A percentile compares a stretch with the other conserved stretches of the same genome.
Evolutionary conservation across 2,888 invertebrate species (phyloP).

Genomic region (Eupithecia insigniata): DNA sequence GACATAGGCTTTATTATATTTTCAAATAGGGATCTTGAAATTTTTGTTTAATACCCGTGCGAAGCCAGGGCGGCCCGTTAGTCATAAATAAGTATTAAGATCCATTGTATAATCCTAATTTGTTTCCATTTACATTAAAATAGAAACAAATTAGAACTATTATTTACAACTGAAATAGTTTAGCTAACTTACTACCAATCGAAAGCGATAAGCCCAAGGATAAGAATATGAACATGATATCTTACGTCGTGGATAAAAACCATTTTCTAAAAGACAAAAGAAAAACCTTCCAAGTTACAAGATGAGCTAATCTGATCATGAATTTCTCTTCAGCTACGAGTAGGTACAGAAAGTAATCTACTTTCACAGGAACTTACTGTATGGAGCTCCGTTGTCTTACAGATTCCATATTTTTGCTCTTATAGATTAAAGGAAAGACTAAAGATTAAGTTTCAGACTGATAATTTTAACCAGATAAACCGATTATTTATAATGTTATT

Average conservation of each 20-base stretch:
- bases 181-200: too few relatives aligned
- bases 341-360: conserved; percentile 18
- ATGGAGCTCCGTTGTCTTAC: conserved; percentile 33
- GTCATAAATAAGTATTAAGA: too few relatives aligned
- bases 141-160: too few relatives aligned
- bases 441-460: not conserved
- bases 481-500: too few relatives aligned
- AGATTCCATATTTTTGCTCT: conserved; percentile 24
- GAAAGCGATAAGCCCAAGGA: not conserved
- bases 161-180: too few relatives aligned
- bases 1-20: too few relatives aligned
- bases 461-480: too few relatives aligned
- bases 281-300: conserved; percentile 8
- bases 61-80: too few relatives aligned
- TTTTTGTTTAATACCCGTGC: too few relatives aligned
- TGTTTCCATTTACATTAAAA: too few relatives aligned
- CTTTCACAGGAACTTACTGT: conserved; percentile 38
- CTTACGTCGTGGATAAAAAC: not conserved
- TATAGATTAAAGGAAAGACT: not conserved
- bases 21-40: too few relatives aligned
- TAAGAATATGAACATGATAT: not conserved
- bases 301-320: conserved; percentile 21
- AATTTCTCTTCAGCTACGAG: conserved; percentile 18
- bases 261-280: not conserved
- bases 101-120: too few relatives aligned